These are phyloP conservation scores for Alethe castanea DNA, from an alignment of 2,113 vertebrate genomes.

Conservation along the genomic window DNA sequence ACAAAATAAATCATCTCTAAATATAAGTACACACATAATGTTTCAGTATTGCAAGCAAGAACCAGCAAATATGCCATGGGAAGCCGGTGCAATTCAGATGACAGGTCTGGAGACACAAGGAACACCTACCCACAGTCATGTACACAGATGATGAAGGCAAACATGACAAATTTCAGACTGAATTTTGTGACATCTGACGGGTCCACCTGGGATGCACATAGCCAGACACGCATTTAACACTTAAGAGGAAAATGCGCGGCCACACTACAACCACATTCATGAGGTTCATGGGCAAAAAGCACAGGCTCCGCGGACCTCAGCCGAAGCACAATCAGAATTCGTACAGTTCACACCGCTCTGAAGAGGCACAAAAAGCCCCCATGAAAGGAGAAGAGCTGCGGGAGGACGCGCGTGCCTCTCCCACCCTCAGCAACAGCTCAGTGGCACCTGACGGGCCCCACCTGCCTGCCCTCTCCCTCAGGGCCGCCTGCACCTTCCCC, in stretches of 20 bases:
- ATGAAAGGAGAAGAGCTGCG: not conserved
- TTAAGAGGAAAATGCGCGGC: not conserved
- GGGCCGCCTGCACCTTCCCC: not conserved
- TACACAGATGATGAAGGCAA: not conserved
- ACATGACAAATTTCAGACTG: not conserved
- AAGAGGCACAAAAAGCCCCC: not conserved
- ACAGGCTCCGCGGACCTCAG: not conserved
- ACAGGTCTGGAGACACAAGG: not conserved
- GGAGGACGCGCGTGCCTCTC: not conserved
- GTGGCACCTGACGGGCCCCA: not conserved
- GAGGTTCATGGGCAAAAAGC: not conserved
- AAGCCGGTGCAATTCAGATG: not conserved
- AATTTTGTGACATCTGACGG: not conserved
- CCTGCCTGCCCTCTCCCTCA: not conserved
- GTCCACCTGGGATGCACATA: not conserved
- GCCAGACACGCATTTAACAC: not conserved
- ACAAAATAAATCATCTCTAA: not conserved
- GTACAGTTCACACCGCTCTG: accelerated
- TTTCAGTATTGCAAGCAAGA: not conserved
- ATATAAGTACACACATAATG: not conserved
- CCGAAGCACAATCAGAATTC: not conserved
- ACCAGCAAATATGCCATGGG: not conserved
- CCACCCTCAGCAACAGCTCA: not conserved
- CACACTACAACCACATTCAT: not conserved
- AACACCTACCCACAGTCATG: not conserved